Base-by-base conservation (phyloP, 2,888 invertebrate species). In the Osedax frankpressi region DNA sequence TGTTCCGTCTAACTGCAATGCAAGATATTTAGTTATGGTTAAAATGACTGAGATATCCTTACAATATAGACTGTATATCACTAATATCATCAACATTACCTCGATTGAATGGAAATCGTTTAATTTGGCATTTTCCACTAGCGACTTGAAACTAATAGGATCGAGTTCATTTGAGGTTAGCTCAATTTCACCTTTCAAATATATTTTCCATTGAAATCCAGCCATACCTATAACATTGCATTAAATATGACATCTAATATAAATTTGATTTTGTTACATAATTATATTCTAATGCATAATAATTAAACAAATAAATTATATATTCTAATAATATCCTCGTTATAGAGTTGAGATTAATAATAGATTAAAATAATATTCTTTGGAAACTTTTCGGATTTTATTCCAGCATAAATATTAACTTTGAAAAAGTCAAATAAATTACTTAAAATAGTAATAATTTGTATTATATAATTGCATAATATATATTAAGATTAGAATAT, bases 161-260 rank as follows among this genome's bases (percentile, higher is more conserved):
- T 72, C 63, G 6, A 72, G 28, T 25, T 74, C 74, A 60, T 74
- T 74, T 2, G 72, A 25, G 25, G 72, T 74, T 6, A 74, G 72
- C 24, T 28, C 30, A 6, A 74, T 59, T 28, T 59, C 68, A 3
- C 44, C 19, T 3, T 68, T 59, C 14, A 72, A 19, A 62, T 74
- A 72, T 2, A 24, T 25, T 60, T 74, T 74, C 74, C 74, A 74
- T 60, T 72, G 74, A 44, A 74, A 19, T 19, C 74, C 74, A 27
- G 30, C 74, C 1, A 74, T 74, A 2, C 74, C 74, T 74, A 68
- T 44, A 19, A 19, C 6, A 11, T 6, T 44, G 44, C 19, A 44
- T 6, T n/a, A n/a, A n/a, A n/a, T n/a, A n/a, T n/a, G n/a, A n/a
- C n/a, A n/a, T n/a, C n/a, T n/a, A n/a, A n/a, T n/a, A n/a, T n/a